Base-by-base conservation (phyloP, 2,797 vertebrate genomes). In the Pangasius djambal region DNA sequence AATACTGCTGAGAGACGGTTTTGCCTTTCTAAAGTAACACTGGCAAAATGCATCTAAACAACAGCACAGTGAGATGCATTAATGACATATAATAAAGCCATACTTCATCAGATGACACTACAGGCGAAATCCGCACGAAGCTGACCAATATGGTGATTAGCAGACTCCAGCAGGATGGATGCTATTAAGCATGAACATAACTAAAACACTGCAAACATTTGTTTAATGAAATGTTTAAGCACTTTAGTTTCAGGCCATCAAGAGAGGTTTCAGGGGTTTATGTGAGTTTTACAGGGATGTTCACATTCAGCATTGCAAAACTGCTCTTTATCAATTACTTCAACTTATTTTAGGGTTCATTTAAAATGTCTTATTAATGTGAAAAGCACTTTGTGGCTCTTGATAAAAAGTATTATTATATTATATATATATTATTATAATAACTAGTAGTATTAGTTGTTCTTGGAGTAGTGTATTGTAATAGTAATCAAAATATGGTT, bases 151-250 rank as follows among this genome's bases (percentile, higher is more conserved):
- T 37, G 57, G 16, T 77, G 79, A 44, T 67, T 84, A 77, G 40
- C 37, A 81, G 10, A 52, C 55, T 87, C 48, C 79, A 78, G 52
- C 59, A 61, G 31, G 57, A 40, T 34, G 78, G 20, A 70, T 55
- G 55, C 77, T 48, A 75, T 79, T 85, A 86, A 57, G 28, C 34
- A 44, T 48, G 52, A 86, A 89, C 81, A 69, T 44, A 37, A 87
- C 61, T 67, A 67, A 65, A 81, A 81, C n/a, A 79, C 86, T 79
- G 70, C 86, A 87, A 87, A 87, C 75, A 85, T 88, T 48, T 79
- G 48, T 78, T 85, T 79, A 69, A 88, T 88, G 22, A 85, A 88
- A 88, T 88, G 44, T 48, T 79, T 88, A 88, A 88, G 74, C 65
- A 88, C 74, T 69, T 57, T 48, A 79, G 61, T 57, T 88, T 85